Conservation (phyloP, 2,113 vertebrate species). For the Hydropotes inermis region DNA sequence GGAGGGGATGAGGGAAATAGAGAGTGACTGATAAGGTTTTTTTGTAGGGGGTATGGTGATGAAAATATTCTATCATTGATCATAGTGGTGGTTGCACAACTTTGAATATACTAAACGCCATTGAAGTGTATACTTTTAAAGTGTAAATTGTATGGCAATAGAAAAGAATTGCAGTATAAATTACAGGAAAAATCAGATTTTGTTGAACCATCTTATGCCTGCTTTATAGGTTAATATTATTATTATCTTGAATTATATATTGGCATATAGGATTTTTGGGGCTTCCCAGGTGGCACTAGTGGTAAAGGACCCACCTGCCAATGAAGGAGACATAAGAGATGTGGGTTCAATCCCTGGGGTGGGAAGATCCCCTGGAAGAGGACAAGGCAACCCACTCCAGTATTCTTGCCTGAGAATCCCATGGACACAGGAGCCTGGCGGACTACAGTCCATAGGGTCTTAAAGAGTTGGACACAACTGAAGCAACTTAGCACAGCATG, state of each 20-base stretch:
- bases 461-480: not conserved
- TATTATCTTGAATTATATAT: not conserved
- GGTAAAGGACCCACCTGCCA: not conserved
- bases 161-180: not conserved
- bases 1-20: not conserved
- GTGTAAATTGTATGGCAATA: not conserved
- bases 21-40: not conserved
- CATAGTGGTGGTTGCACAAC: not conserved
- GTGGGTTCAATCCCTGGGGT: not conserved
- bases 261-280: not conserved
- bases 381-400: not conserved
- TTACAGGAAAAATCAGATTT: not conserved
- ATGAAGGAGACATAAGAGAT: not conserved
- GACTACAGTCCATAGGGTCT: not conserved
- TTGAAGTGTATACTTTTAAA: not conserved
- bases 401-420: not conserved
- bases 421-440: not conserved
- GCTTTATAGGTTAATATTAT: slow-evolving; percentile 18
- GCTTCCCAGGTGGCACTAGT: not conserved
- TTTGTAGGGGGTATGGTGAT: not conserved
- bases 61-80: slow-evolving; percentile 19
- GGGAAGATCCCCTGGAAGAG: not conserved
- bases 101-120: not conserved
- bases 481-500: not conserved
- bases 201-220: not conserved